Base-by-base conservation (phyloP, 2,888 invertebrate genomes). In the Protonemura montana region DNA sequence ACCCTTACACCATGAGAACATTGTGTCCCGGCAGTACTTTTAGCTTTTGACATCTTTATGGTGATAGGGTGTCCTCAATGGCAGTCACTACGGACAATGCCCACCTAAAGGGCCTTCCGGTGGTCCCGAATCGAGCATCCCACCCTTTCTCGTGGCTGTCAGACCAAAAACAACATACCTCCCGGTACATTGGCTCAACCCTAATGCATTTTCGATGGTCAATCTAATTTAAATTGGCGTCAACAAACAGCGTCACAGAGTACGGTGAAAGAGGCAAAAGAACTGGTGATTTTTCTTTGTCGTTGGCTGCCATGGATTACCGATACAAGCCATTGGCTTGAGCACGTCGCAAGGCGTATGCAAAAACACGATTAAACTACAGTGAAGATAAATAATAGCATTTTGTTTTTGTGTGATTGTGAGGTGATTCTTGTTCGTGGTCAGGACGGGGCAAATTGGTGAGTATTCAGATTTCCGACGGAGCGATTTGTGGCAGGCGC, bases 11-110 rank as follows among this genome's bases (percentile, higher is more conserved):
- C 41, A 59, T 7, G 13, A 59, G 78, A 28, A 28, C 35, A 35
- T 35, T 78, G 81, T 81, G 29, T 30, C n/a, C 5, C n/a, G 26
- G 81, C 81, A 81, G 59, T 83, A 83, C 83, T n/a, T 41, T 83
- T 30, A 84, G 84, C 84, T 84, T 76, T 84, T 84, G 84, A 84
- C 84, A 76, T 84, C 59, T 84, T 84, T 28, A 84, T 84, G 27
- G 84, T 76, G n/a, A 30, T 81, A 13, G 26, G 84, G 76, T 25
- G 42, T n/a, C 84, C 21, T 84, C 28, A 59, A 84, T 84, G 76
- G 82, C 26, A 41, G 82, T 26, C 41, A 42, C 7, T n/a, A n/a
- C 21, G 41, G 82, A 84, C 84, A 84, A 84, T 84, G 84, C 29
- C 76, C 83, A 59, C 84, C 84, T 76, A 28, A 41, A 30, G 42